These are phyloP conservation scores for Clarias macrocephalus DNA, from an alignment of 2,113 vertebrate species.

Conservation along the genomic window DNA sequence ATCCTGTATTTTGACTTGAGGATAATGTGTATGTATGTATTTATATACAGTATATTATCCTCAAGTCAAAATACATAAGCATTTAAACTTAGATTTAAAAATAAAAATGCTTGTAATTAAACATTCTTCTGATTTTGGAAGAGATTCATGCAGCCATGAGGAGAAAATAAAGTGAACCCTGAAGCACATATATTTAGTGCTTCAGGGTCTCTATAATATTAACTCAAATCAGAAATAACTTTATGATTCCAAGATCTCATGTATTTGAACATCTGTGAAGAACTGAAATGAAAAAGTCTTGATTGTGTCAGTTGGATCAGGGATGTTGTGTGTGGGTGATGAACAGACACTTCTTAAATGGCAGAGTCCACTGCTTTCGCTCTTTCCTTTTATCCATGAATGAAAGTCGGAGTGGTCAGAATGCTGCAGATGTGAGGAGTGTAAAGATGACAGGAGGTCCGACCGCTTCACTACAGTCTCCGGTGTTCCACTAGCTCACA, in stretches of 20 bases:
- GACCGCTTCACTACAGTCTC: not conserved
- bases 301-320: not conserved
- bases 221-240: not conserved
- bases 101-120: not conserved
- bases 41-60: not conserved
- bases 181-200: not conserved
- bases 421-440: not conserved
- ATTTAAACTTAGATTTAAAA: not conserved
- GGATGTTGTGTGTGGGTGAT: not conserved
- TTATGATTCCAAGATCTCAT: not conserved
- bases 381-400: not conserved
- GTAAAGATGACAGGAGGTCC: not conserved
- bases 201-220: not conserved
- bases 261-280: not conserved
- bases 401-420: not conserved
- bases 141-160: not conserved
- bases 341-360: not conserved
- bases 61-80: not conserved
- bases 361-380: not conserved
- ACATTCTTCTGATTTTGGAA: not conserved
- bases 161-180: not conserved
- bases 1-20: not conserved
- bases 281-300: not conserved
- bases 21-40: no score
- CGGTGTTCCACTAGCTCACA: not conserved